These are phyloP conservation scores for Erythrocercus mccallii DNA, from an alignment of 2,113 vertebrate genomes.

Conservation along the genomic window DNA sequence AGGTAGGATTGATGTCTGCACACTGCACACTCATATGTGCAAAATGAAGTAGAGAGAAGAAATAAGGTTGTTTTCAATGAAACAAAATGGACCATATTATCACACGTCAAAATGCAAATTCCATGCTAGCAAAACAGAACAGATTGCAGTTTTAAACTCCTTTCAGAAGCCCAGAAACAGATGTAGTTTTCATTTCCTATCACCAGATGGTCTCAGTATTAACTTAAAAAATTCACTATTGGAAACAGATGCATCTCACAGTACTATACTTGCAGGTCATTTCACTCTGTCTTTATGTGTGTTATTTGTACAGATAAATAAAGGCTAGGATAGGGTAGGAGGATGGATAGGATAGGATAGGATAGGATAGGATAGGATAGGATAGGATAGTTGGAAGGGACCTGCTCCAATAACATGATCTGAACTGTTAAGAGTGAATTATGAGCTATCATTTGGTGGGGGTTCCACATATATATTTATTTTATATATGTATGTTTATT, in stretches of 20 bases:
- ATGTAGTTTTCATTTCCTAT: neutral
- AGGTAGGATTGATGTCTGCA: slow-evolving; percentile 73
- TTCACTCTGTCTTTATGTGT: neutral
- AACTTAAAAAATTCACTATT: neutral
- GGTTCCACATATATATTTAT: neutral
- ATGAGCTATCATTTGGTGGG: neutral
- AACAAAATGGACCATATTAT: neutral
- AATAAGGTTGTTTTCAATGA: neutral
- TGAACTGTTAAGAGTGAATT: neutral
- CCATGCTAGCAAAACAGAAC: neutral
- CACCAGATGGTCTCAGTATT: neutral
- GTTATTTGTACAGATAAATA: neutral
- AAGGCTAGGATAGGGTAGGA: neutral
- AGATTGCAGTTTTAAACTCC: neutral
- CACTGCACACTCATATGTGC: neutral
- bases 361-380: neutral
- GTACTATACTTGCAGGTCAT: neutral
- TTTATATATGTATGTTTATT: neutral
- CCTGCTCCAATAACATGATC: neutral
- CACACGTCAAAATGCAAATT: neutral
- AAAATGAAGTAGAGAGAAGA: neutral
- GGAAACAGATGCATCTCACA: neutral
- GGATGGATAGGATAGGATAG: neutral
- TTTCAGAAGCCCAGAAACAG: neutral
- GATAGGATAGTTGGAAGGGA: neutral